phyloP scores from a whole-genome alignment of 2,888 invertebrate species.

The Glomeris marginata region DNA sequence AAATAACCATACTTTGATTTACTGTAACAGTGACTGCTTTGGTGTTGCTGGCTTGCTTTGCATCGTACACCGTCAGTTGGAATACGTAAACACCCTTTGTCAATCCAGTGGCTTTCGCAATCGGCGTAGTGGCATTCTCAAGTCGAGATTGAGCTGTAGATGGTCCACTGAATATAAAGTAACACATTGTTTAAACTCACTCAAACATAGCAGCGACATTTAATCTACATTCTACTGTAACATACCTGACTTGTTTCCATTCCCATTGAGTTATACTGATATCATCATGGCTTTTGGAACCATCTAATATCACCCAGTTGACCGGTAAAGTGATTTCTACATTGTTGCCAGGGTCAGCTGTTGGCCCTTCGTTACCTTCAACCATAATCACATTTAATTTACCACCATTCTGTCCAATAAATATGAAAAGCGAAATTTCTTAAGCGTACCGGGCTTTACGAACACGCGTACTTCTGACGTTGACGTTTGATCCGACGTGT shows the following conservation, averaged over 20 bases:
- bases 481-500: conserved; percentile 74
- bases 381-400: conserved; percentile 11
- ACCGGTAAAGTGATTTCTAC: conserved; percentile 64
- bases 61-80: conserved; percentile 62
- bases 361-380: conserved; percentile 27
- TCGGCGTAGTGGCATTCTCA: conserved; percentile 14
- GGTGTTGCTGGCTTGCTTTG: conserved; percentile 62
- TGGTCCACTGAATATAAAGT: conserved; percentile 36
- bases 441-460: conserved; percentile 54
- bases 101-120: conserved; percentile 52
- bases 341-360: conserved; percentile 39
- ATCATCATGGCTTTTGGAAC: conserved; percentile 58
- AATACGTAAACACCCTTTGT: conserved; percentile 74
- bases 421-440: not conserved
- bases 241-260: conserved; percentile 61
- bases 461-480: conserved; percentile 80
- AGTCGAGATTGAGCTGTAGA: conserved; percentile 35
- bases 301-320: conserved; percentile 65
- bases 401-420: conserved; percentile 17
- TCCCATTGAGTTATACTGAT: conserved; percentile 62
- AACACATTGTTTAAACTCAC: no score
- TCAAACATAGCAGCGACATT: no score
- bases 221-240: not conserved
- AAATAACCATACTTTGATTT: conserved; percentile 55
- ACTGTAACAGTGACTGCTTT: conserved; percentile 59